Conservation (phyloP, 2,113 vertebrate genomes). For the Diadophis punctatus region DNA sequence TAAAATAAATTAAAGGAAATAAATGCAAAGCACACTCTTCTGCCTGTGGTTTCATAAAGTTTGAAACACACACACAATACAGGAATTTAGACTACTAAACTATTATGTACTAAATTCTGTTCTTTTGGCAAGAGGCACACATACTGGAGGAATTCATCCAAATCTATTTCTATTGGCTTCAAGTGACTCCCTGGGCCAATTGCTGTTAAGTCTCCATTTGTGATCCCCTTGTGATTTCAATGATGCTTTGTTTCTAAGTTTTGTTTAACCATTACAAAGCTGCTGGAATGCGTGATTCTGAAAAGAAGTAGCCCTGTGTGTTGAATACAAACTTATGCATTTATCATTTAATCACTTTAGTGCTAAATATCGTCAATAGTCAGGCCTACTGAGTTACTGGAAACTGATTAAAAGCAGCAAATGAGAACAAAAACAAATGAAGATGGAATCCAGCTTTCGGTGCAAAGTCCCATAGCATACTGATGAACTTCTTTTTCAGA, state of each 20-base stretch:
- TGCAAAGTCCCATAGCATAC: constrained; percentile 60
- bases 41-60: neutral
- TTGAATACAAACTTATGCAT: constrained; percentile 51
- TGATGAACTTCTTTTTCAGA: constrained; percentile 70
- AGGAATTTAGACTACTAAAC: constrained; percentile 26
- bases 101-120: constrained; percentile 23
- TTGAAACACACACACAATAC: constrained; percentile 7
- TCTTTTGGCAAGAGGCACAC: constrained; percentile 32
- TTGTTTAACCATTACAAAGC: constrained; percentile 20
- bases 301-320: constrained; percentile 39
- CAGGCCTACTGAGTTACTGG: constrained; percentile 23
- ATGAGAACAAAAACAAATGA: constrained; percentile 46
- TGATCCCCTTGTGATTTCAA: constrained; percentile 35
- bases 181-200: constrained; percentile 19
- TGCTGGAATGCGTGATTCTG: constrained; percentile 35
- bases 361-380: constrained; percentile 52
- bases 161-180: constrained; percentile 21
- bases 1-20: constrained; percentile 19
- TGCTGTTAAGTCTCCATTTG: constrained; percentile 29
- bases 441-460: constrained; percentile 55
- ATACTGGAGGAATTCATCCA: constrained; percentile 39
- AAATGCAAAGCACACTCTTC: neutral
- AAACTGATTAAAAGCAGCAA: constrained; percentile 56
- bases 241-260: constrained; percentile 22
- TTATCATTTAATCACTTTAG: constrained; percentile 57